Evolutionary conservation across 2,797 vertebrate genomes (phyloP).

Genomic region (Dicrostonyx torquatus): DNA sequence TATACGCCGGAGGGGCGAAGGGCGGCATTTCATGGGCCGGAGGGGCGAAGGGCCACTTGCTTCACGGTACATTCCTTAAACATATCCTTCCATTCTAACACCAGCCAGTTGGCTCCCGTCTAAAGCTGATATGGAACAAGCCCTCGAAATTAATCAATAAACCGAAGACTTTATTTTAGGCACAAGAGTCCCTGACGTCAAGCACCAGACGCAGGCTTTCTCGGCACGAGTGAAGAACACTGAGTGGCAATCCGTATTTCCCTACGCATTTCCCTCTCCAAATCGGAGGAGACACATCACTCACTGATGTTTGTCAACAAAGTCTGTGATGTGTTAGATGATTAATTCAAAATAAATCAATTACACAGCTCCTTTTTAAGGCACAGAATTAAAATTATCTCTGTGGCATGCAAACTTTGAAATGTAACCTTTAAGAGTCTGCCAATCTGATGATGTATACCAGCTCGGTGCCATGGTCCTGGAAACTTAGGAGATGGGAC

Average conservation of each 20-base stretch:
- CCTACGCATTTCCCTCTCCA: not conserved
- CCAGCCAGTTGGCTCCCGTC: not conserved
- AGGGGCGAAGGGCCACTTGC: not conserved
- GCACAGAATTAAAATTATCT: slow-evolving; percentile 39
- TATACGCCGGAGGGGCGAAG: not conserved
- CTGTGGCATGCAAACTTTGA: slow-evolving; percentile 9
- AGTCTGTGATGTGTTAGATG: not conserved
- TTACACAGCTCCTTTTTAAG: slow-evolving; percentile 45
- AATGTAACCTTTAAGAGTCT: not conserved
- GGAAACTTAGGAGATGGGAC: not conserved
- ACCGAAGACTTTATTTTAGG: slow-evolving; percentile 33
- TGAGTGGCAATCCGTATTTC: slow-evolving; percentile 5
- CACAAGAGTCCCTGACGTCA: not conserved
- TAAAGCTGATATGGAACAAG: slow-evolving; percentile 44
- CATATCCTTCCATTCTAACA: not conserved
- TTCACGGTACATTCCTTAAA: not conserved
- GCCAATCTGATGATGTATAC: not conserved
- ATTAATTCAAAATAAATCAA: slow-evolving; percentile 68
- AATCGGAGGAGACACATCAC: not conserved
- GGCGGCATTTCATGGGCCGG: not conserved
- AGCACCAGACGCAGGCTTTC: not conserved
- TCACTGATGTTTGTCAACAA: slow-evolving; percentile 61
- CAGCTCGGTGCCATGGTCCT: not conserved
- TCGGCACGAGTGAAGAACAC: not conserved
- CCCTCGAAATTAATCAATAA: slow-evolving; percentile 42